phyloP scores from a whole-genome alignment of 2,113 vertebrate species.

The Petrocephalus zakoni region DNA sequence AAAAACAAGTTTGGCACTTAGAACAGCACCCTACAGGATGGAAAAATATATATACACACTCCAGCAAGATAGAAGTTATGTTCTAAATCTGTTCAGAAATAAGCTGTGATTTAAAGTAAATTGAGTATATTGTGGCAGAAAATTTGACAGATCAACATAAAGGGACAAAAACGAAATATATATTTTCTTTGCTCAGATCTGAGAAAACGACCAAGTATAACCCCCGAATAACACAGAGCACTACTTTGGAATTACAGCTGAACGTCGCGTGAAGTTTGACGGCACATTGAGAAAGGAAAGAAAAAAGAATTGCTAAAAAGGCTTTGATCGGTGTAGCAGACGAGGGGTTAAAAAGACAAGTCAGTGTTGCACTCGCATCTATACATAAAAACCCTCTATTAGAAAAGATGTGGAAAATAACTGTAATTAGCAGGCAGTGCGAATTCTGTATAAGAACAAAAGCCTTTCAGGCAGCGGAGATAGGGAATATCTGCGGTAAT shows the following conservation, averaged over 20 bases:
- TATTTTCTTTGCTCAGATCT: not conserved
- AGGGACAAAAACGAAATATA: not conserved
- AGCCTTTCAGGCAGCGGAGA: not conserved
- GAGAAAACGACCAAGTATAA: not conserved
- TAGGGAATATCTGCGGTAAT: not conserved
- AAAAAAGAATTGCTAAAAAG: not conserved
- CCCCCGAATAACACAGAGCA: not conserved
- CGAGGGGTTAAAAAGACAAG: not conserved
- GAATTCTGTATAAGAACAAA: constrained; percentile 12
- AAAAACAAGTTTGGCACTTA: not conserved
- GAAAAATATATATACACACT: not conserved
- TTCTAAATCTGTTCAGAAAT: not conserved
- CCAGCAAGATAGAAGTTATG: not conserved
- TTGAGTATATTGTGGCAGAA: not conserved
- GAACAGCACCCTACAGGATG: not conserved
- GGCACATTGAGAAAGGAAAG: not conserved
- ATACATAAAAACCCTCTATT: constrained; percentile 11
- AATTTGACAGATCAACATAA: not conserved
- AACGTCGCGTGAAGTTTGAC: not conserved
- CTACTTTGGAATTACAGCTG: not conserved
- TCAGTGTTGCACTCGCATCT: not conserved
- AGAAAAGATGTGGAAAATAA: constrained; percentile 15
- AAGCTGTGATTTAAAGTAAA: not conserved
- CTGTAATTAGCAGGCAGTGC: constrained; percentile 11
- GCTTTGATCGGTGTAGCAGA: not conserved